These are phyloP conservation scores for Oxyura jamaicensis DNA, from an alignment of 2,113 vertebrate species.

Conservation along the genomic window DNA sequence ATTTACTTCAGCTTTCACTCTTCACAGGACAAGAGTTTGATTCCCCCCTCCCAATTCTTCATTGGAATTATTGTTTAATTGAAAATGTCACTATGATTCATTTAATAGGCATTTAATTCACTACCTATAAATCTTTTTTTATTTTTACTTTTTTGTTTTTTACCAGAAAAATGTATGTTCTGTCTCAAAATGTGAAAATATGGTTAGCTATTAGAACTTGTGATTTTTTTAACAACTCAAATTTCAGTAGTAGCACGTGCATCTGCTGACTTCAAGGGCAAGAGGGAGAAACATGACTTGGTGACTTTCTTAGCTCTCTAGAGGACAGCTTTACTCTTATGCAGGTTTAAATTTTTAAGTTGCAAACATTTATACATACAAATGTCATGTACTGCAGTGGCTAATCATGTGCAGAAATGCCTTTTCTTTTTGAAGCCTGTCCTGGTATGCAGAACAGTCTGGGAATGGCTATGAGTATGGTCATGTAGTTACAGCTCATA, in stretches of 20 bases:
- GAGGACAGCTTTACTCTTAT: not conserved
- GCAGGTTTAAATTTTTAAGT: not conserved
- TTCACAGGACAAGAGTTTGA: not conserved
- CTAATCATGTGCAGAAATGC: not conserved
- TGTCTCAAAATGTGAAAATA: not conserved
- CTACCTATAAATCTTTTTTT: not conserved
- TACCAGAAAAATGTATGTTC: not conserved
- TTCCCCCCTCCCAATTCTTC: not conserved
- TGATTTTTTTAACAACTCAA: not conserved
- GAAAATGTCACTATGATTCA: not conserved
- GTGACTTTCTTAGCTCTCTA: not conserved
- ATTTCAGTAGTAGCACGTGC: not conserved
- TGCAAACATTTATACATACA: not conserved
- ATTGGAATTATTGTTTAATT: not conserved
- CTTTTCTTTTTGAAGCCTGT: not conserved
- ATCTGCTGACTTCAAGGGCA: not conserved
- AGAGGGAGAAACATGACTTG: not conserved
- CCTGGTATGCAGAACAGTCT: not conserved
- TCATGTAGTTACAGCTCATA: too few species aligned
- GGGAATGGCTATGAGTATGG: not conserved
- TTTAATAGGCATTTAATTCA: not conserved
- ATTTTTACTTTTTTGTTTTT: not conserved
- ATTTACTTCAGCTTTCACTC: slow-evolving; percentile 49
- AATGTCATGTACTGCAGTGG: not conserved
- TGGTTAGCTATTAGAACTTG: not conserved